A percentile compares a stretch with the other conserved stretches of the same genome.
These are phyloP conservation scores for Arnoldichthys spilopterus DNA, from an alignment of 2,797 vertebrate genomes.

Conservation along the genomic window DNA sequence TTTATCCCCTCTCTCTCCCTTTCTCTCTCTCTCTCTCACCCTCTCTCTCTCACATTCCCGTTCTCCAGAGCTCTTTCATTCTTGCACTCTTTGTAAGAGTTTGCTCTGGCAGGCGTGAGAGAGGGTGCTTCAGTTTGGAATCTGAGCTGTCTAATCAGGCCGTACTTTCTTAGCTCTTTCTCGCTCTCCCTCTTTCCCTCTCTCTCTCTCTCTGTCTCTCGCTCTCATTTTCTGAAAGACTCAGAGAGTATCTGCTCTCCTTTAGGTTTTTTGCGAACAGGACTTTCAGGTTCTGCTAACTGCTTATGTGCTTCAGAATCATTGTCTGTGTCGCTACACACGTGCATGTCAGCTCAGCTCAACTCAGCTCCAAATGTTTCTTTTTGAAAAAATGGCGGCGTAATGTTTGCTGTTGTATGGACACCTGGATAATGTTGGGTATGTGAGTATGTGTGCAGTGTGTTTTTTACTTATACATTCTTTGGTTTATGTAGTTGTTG, in stretches of 20 bases:
- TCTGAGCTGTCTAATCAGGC: conserved; percentile 65
- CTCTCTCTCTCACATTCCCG: background rate
- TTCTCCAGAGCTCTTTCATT: conserved; percentile 36
- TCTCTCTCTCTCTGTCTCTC: conserved; percentile 2
- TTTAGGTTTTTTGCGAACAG: conserved; percentile 62
- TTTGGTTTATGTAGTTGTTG: background rate
- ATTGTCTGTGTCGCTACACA: conserved; percentile 15
- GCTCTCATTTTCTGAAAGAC: conserved; percentile 26
- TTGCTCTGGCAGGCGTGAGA: conserved; percentile 46
- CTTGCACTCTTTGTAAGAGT: conserved; percentile 27
- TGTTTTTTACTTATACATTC: background rate
- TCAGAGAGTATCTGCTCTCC: conserved; percentile 43
- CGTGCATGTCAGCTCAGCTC: background rate
- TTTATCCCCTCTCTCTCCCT: conserved; percentile 8
- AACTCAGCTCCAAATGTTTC: background rate
- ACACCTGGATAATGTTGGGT: background rate
- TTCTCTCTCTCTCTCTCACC: conserved; percentile 1
- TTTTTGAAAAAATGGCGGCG: background rate
- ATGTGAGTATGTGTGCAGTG: conserved; percentile 30
- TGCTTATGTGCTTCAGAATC: background rate
- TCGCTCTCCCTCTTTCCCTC: background rate
- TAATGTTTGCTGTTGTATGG: conserved; percentile 2
- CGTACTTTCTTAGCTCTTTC: conserved; percentile 35
- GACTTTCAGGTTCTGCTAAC: conserved; percentile 72
- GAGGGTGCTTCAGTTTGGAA: conserved; percentile 49